A percentile compares a stretch with the other conserved stretches of the same genome.
Evolutionary conservation across 2,113 vertebrate species (phyloP).

Genomic region (Aphelocoma coerulescens): DNA sequence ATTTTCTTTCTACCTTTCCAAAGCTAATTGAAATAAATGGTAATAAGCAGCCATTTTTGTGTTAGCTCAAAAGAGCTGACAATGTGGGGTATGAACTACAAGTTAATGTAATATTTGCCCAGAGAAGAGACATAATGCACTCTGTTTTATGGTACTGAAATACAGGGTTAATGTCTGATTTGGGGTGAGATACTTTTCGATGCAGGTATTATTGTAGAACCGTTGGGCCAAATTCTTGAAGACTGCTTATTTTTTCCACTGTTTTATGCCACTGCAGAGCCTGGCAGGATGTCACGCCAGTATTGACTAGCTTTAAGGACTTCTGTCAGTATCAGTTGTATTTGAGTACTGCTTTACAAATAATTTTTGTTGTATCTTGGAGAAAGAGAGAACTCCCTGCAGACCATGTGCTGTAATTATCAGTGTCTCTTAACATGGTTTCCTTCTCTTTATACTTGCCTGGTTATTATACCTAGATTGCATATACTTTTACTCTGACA

Average conservation of each 20-base stretch:
- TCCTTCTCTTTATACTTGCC: background rate
- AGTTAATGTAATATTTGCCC: background rate
- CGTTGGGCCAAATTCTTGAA: background rate
- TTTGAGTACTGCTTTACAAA: background rate
- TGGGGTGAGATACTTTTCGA: background rate
- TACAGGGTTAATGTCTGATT: background rate
- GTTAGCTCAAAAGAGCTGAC: background rate
- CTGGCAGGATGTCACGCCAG: background rate
- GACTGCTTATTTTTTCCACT: background rate
- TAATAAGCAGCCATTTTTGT: background rate
- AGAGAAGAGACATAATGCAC: background rate
- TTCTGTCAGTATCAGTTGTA: background rate
- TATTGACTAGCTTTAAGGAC: background rate
- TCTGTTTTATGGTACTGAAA: background rate
- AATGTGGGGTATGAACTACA: background rate
- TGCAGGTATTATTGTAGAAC: background rate
- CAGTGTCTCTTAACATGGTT: background rate
- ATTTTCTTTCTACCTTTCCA: background rate
- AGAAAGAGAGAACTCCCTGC: background rate
- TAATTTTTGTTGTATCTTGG: background rate
- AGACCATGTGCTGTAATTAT: background rate
- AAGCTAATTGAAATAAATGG: background rate
- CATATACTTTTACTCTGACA: background rate
- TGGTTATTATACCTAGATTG: background rate
- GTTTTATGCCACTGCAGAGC: background rate